Base-by-base conservation (phyloP, 2,113 vertebrate species). In the Noturus placidus region DNA sequence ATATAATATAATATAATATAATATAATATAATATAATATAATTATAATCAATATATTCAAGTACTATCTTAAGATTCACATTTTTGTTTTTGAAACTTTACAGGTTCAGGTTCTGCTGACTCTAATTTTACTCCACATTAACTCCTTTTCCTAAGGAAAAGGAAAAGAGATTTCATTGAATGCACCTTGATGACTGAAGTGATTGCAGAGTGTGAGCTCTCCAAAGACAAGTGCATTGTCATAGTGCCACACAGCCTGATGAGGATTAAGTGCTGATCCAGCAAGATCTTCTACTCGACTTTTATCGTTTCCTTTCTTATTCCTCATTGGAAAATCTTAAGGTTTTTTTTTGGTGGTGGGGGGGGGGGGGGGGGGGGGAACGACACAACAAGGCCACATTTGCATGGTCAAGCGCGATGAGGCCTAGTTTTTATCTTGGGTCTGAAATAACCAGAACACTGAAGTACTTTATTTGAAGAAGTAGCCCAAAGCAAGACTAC, bases 381-480 rank as follows among this genome's bases (percentile, higher is more conserved):
- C 81, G 81, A 87, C 77, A 42, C 46, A 54, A 86, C 76, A 86
- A 69, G 77, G 61, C 56, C 61, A 52, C 27, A 7, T 79, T 87
- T 74, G 20, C 69, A 76, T 83, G 80, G 80, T 76, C 80, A 83
- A 83, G 56, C n/a, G 4, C 13, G 17, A 69, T 57, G 6, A 83
- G 56, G 54, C 86, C 86, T 87, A 65, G 86, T 83, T 87, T 87
- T 87, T 57, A 54, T 83, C 80, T 42, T 74, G 67, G 46, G 56
- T 82, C 80, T 63, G n/a, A 79, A 83, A 74, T 87, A 87, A 82
- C 57, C 86, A 74, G 86, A 82, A 83, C 86, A 87, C 86, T 74
- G 65, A 54, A 74, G 86, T 83, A 35, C 20, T 35, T 83, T 74
- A n/a, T 87, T 63, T 87, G 79, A 35, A 59, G 33, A 83, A 77